These are phyloP conservation scores for Crematogaster levior DNA, from an alignment of 2,888 invertebrate genomes.

Conservation along the genomic window DNA sequence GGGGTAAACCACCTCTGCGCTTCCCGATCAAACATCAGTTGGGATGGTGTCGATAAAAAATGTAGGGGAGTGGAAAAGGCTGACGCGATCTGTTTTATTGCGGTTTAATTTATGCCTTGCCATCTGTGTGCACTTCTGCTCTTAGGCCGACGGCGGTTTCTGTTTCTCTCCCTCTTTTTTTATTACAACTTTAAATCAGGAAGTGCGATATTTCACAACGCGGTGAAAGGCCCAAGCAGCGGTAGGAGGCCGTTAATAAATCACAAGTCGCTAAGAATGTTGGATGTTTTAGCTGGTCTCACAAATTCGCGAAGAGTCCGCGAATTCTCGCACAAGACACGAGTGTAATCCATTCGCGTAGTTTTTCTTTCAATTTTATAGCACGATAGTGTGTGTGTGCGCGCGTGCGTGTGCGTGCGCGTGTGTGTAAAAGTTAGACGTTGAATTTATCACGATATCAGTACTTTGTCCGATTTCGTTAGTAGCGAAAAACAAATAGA, in stretches of 20 bases:
- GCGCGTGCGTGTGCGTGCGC: too few relatives aligned
- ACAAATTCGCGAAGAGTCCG: constrained; percentile 60
- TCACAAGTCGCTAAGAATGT: constrained; percentile 62
- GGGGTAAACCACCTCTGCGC: constrained; percentile 1
- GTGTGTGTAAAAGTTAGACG: too few relatives aligned
- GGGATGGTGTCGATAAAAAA: constrained; percentile 45
- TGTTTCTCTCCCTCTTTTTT: constrained; percentile 11
- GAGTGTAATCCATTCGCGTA: constrained; percentile 11
- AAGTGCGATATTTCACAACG: constrained; percentile 65
- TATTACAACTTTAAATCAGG: constrained; percentile 65
- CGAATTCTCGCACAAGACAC: background rate
- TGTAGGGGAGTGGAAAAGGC: constrained; percentile 23
- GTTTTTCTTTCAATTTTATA: constrained; percentile 32
- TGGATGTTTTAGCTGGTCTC: constrained; percentile 55
- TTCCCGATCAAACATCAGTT: constrained; percentile 32
- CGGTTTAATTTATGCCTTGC: constrained; percentile 66
- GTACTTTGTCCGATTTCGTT: background rate
- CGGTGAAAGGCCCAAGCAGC: constrained; percentile 57
- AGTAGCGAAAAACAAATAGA: background rate
- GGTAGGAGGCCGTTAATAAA: constrained; percentile 64
- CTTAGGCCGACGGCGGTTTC: constrained; percentile 26
- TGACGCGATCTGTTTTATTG: constrained; percentile 64
- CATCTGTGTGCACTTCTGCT: constrained; percentile 51
- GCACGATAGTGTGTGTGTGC: background rate
- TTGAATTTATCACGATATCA: background rate